Base-by-base conservation (phyloP, 92 coral and sea anemone genomes). In the Heteractis magnifica region DNA sequence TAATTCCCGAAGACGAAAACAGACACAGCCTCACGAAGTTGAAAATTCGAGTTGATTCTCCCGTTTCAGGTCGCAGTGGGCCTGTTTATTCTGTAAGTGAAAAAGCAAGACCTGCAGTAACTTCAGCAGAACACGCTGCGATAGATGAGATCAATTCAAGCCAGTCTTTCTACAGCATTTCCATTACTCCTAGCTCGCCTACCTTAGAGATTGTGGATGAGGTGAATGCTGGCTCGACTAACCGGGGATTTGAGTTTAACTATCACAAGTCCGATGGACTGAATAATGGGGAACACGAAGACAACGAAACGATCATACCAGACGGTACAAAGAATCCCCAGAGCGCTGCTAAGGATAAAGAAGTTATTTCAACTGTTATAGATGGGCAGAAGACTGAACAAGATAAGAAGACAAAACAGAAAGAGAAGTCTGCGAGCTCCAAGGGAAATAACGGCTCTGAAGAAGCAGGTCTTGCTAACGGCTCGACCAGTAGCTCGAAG, bases 11-110 rank as follows among this genome's bases (percentile, higher is more conserved):
- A 16, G 82, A 84, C 7, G 88, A 85, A 6, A 76, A 52, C 62
- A 20, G 59, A 62, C 78, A 56, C 49, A 85, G 73, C 21, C 50
- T 85, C 34, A 88, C 90, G 19, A 82, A 80, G 86, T 51, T 91
- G 44, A 81, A 88, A 58, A 91, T 91, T 71, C 82, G 91, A 76
- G 91, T 91, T 44, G 89, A 88, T n/a, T 85, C 94, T 10, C 94
- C 93, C 10, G 79, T 73, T 21, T 52, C 79, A 73, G 58, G 70
- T 1, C 71, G 78, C 18, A 87, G 88, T 49, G 89, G 87, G 2
- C 83, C 90, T n/a, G 86, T 86, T 8, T 74, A 78, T 49, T 58
- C 75, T 23, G 83, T 65, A 13, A 21, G 65, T 34, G 77, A 65
- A 13, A 62, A 44, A 48, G 58, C 44, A 2, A 26, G 19, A 62